Percentiles rank a stretch among this genome's conserved stretches.
These are phyloP conservation scores for Odontothrips loti DNA, from an alignment of 2,888 invertebrate genomes.

Conservation along the genomic window DNA sequence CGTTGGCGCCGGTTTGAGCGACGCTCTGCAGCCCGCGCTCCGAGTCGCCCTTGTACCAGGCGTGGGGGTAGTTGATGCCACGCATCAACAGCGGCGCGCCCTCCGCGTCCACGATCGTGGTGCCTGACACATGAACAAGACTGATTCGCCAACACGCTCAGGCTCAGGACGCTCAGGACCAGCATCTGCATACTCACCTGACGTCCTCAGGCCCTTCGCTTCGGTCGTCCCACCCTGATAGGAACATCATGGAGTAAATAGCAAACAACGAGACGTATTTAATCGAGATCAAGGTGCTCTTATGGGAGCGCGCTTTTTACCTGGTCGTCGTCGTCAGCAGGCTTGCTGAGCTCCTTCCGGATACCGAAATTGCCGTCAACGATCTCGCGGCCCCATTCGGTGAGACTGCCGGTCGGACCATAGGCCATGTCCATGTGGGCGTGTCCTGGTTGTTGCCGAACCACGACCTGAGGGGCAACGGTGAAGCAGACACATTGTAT, in stretches of 20 bases:
- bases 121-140: not conserved
- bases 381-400: not conserved
- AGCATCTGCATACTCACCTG: too few species aligned
- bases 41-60: not conserved
- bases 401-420: not conserved
- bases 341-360: not conserved
- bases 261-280: too few species aligned
- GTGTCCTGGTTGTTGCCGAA: not conserved
- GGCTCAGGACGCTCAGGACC: too few species aligned
- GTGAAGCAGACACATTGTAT: too few species aligned
- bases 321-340: too few species aligned
- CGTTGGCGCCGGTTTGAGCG: not conserved
- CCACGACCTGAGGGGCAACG: not conserved
- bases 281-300: too few species aligned
- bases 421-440: not conserved
- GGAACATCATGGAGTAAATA: too few species aligned
- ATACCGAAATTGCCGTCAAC: not conserved
- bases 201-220: too few species aligned
- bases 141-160: too few species aligned
- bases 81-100: not conserved
- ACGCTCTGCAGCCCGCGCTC: not conserved
- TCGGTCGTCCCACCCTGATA: too few species aligned
- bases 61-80: not conserved
- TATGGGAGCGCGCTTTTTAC: too few species aligned
- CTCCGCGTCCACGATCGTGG: not conserved